Evolutionary conservation across 2,113 vertebrate genomes (phyloP).

Genomic region (Parotia lawesii): DNA sequence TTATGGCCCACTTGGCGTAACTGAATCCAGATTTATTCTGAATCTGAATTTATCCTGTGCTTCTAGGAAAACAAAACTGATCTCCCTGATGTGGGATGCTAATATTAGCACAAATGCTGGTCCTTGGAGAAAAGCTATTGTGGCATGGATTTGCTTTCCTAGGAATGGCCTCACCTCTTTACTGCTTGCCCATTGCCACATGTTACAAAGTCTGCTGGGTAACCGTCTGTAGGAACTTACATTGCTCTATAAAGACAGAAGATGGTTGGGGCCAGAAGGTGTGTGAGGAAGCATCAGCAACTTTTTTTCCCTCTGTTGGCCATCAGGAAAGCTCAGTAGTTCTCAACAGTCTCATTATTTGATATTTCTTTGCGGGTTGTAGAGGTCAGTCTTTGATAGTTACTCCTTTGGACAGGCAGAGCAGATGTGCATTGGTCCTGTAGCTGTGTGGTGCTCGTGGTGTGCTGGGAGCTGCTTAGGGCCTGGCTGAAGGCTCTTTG

Average conservation of each 20-base stretch:
- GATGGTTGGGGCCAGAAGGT: not conserved
- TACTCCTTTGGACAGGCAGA: not conserved
- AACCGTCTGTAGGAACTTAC: not conserved
- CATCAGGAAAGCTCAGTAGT: not conserved
- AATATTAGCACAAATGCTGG: not conserved
- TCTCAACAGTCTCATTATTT: not conserved
- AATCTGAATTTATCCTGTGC: not conserved
- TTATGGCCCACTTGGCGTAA: not conserved
- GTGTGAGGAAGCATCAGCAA: not conserved
- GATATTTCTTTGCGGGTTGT: not conserved
- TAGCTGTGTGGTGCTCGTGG: not conserved
- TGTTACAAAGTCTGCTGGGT: not conserved
- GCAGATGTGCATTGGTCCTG: not conserved
- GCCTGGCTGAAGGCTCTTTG: not conserved
- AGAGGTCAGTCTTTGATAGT: not conserved
- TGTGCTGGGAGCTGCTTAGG: not conserved
- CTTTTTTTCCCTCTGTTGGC: not conserved
- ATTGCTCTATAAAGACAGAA: not conserved
- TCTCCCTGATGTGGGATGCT: not conserved
- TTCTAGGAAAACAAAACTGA: not conserved
- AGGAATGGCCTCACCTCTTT: not conserved
- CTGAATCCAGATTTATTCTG: not conserved
- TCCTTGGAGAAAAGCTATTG: not conserved
- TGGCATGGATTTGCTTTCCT: not conserved
- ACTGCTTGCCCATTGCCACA: not conserved